These are phyloP conservation scores for Troides oblongomaculatus DNA, from an alignment of 2,888 invertebrate genomes.

Conservation along the genomic window DNA sequence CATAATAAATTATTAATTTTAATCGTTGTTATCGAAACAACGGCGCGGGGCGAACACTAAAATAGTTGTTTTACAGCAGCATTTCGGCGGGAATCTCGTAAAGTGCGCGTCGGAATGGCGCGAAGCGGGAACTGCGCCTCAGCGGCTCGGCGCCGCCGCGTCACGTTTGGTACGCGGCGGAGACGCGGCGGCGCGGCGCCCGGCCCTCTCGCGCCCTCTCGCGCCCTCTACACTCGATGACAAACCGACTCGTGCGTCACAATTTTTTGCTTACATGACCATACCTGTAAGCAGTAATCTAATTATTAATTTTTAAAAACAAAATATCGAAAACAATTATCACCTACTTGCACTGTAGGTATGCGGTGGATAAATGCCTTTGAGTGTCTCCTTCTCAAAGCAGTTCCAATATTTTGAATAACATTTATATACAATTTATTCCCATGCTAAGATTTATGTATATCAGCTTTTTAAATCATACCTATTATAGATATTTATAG, in stretches of 20 bases:
- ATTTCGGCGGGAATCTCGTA: constrained; percentile 59
- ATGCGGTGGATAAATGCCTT: too few relatives aligned
- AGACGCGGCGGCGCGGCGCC: constrained; percentile 43
- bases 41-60: constrained; percentile 61
- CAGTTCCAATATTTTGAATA: too few relatives aligned
- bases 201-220: constrained; percentile 58
- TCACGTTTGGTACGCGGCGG: constrained; percentile 45
- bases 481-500: background rate
- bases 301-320: background rate
- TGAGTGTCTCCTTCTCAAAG: too few relatives aligned
- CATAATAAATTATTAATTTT: constrained; percentile 72
- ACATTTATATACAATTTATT: too few relatives aligned
- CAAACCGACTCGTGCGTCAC: constrained; percentile 40
- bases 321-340: too few relatives aligned
- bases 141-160: constrained; percentile 42
- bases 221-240: constrained; percentile 40
- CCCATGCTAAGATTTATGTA: too few relatives aligned
- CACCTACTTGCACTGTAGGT: too few relatives aligned
- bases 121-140: constrained; percentile 59
- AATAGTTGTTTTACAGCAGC: constrained; percentile 63
- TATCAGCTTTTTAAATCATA: too few relatives aligned
- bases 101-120: constrained; percentile 55
- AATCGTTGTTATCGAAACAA: constrained; percentile 75
- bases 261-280: background rate
- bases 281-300: background rate